Evolutionary conservation across 2,113 vertebrate genomes (phyloP).

Genomic region (Indicator indicator): DNA sequence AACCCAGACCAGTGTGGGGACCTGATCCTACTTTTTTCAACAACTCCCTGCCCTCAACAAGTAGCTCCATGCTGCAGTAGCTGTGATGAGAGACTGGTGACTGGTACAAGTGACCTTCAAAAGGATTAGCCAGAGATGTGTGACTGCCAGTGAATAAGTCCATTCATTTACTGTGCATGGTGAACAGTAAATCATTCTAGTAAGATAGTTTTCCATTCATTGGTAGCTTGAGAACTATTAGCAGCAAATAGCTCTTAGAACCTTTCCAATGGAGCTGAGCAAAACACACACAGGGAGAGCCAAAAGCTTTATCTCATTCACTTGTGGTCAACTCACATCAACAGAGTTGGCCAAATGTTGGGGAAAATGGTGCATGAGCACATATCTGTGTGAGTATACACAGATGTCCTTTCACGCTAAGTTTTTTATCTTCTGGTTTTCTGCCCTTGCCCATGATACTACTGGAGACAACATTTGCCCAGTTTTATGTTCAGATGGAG

Average conservation of each 20-base stretch:
- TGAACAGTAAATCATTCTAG: constrained; percentile 47
- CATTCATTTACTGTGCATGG: constrained; percentile 11
- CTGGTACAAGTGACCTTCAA: constrained; percentile 24
- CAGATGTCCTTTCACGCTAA: neutral
- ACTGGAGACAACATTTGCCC: neutral
- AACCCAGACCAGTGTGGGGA: neutral
- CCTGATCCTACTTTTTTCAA: neutral
- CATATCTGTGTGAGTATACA: neutral
- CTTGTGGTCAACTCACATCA: neutral
- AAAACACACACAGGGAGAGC: neutral
- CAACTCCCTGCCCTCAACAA: neutral
- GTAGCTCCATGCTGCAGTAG: neutral
- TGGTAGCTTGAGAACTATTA: constrained; percentile 16
- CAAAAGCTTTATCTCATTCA: neutral
- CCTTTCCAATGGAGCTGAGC: neutral
- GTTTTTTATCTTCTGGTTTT: neutral
- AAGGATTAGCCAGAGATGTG: neutral
- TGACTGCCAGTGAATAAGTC: constrained; percentile 47
- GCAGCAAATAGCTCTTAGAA: constrained; percentile 18
- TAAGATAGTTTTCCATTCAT: constrained; percentile 42
- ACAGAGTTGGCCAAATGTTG: neutral
- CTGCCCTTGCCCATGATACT: neutral
- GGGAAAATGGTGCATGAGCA: neutral
- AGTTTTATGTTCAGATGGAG: neutral
- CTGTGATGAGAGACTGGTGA: neutral